Base-by-base conservation (phyloP, 2,888 invertebrate genomes). In the Lagria hirta region DNA sequence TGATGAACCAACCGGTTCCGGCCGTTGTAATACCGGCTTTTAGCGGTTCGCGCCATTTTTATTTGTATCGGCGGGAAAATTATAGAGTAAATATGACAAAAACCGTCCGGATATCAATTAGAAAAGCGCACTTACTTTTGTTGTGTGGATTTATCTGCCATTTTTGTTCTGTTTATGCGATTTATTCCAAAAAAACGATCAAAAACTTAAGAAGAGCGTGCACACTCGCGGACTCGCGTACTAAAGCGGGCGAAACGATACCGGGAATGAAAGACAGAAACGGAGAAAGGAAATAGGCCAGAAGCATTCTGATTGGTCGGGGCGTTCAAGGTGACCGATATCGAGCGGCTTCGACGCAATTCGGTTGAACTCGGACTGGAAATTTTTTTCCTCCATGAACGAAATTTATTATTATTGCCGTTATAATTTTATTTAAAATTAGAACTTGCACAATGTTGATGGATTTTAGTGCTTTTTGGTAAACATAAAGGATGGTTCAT, bases 121-220 rank as follows among this genome's bases (percentile, higher is more conserved):
- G n/a, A n/a, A 49, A 57, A 33, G 8, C 43, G 37, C 65, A 82
- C 83, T 83, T 77, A 83, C 83, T 79, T 80, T 69, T 77, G 78
- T 68, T 81, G 79, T 53, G 78, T 74, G 51, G 64, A 71, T 51
- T 71, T 72, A 73, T 83, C 83, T 73, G 83, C 82, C 83, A 83
- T 83, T 74, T 78, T 70, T 61, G 55, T 58, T 46, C 47, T 48
- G 26, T 48, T 48, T 58, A 26, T 24, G 15, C 28, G 40, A 23
- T 43, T 50, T 54, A n/a, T 50, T 51, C 49, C 48, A 46, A 50
- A 51, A 57, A 55, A 48, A 40, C 30, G 28, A 49, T 50, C 29
- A 52, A 58, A n/a, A 54, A 54, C 32, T 54, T 32, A 48, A 49
- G n/a, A n/a, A n/a, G 55, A 58, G 54, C 55, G 60, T 53, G 52